Evolutionary conservation across 1,140 invertebrate species (phyloP).

Genomic region (Propsilocerus akamusi): DNA sequence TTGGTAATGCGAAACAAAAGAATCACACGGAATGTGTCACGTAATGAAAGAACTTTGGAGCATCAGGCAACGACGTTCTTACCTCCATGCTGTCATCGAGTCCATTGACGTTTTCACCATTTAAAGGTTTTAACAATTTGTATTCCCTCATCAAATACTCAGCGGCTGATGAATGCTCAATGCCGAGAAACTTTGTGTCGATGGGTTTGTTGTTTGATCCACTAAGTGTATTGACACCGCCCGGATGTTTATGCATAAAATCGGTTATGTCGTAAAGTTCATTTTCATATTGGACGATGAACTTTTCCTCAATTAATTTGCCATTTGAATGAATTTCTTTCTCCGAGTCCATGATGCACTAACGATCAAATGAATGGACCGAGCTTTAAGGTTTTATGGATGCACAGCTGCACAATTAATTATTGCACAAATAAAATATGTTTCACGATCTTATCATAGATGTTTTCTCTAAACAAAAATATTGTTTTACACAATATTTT

Average conservation of each 20-base stretch:
- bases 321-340: neutral
- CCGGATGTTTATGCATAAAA: constrained; percentile 38
- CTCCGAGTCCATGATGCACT: too few species aligned
- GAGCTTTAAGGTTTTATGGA: too few species aligned
- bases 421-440: too few species aligned
- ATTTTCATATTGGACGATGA: constrained; percentile 29
- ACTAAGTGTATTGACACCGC: constrained; percentile 31
- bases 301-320: constrained; percentile 10
- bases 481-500: too few species aligned
- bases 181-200: constrained; percentile 26
- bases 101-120: neutral
- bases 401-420: too few species aligned
- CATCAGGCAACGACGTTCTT: neutral
- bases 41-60: neutral
- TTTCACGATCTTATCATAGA: too few species aligned
- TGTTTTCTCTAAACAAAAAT: too few species aligned
- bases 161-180: constrained; percentile 37
- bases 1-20: too few species aligned
- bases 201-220: constrained; percentile 27
- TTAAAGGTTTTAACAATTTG: constrained; percentile 15
- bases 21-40: too few species aligned
- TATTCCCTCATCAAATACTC: constrained; percentile 39
- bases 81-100: neutral
- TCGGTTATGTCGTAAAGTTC: constrained; percentile 29
- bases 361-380: too few species aligned